A percentile compares a stretch with the other conserved stretches of the same genome.
phyloP scores from a whole-genome alignment of 2,888 invertebrate species.

The Marasmarcha lunaedactyla region DNA sequence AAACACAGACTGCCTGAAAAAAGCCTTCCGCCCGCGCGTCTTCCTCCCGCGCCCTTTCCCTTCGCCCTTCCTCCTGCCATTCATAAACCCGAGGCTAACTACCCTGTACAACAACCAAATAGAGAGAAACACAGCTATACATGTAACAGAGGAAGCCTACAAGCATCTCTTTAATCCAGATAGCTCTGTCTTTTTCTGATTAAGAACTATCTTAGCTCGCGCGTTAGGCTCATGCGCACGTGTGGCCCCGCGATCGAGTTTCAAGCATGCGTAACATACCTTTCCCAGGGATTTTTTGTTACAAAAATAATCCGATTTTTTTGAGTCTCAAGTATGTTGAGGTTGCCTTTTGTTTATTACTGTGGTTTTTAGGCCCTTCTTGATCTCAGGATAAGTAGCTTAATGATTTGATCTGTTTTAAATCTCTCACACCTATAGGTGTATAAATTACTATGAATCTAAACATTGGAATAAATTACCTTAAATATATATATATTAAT shows the following conservation, averaged over 20 bases:
- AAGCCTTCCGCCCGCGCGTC: conserved; percentile 41
- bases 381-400: no score
- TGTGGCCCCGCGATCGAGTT: conserved; percentile 52
- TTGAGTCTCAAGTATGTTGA: background rate
- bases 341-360: background rate
- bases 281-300: conserved; percentile 33
- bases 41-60: conserved; percentile 20
- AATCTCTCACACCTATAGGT: no score
- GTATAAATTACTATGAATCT: no score
- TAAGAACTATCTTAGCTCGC: no score
- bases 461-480: no score
- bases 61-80: conserved; percentile 26
- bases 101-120: conserved; percentile 18
- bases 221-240: conserved; percentile 26
- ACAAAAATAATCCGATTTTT: conserved; percentile 1
- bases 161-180: no score
- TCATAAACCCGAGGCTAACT: conserved; percentile 25
- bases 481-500: no score
- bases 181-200: no score
- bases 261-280: conserved; percentile 50
- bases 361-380: background rate
- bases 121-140: conserved; percentile 14
- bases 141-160: conserved; percentile 8
- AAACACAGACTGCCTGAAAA: conserved; percentile 61
- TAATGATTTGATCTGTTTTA: no score